phyloP scores from a whole-genome alignment of 2,888 invertebrate species.

The Cancer borealis region DNA sequence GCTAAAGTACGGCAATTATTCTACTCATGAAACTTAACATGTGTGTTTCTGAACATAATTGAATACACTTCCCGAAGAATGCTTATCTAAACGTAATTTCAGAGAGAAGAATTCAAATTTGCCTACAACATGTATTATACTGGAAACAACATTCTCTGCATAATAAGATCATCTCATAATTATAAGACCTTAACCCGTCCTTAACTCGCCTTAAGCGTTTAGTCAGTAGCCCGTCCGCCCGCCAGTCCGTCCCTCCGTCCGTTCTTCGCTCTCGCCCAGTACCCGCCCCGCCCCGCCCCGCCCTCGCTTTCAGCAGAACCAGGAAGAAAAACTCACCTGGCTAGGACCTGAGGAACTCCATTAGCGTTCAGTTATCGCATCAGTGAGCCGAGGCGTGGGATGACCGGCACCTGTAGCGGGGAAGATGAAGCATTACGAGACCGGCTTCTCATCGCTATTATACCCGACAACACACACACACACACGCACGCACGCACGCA shows the following conservation, averaged over 20 bases:
- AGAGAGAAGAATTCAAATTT: background rate
- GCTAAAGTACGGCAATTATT: no score
- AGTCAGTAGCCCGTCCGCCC: no score
- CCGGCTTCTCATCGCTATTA: background rate
- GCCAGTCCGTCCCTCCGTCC: no score
- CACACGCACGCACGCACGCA: no score
- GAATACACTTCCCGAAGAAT: no score
- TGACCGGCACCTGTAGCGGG: background rate
- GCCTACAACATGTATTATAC: background rate
- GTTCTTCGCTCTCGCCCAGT: no score
- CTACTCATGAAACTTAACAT: no score
- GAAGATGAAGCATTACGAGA: background rate
- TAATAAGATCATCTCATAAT: background rate
- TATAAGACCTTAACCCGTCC: background rate
- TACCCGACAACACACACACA: background rate
- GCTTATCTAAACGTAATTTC: no score
- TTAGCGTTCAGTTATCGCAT: background rate
- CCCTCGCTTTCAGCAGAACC: background rate
- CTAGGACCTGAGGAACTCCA: background rate
- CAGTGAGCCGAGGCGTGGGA: background rate
- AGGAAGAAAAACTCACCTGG: background rate
- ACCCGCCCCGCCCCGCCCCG: background rate
- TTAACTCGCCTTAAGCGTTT: no score
- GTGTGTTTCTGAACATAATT: no score
- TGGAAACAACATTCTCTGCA: background rate